phyloP scores from a whole-genome alignment of 1,140 invertebrate genomes.

The Papilio glaucus region DNA sequence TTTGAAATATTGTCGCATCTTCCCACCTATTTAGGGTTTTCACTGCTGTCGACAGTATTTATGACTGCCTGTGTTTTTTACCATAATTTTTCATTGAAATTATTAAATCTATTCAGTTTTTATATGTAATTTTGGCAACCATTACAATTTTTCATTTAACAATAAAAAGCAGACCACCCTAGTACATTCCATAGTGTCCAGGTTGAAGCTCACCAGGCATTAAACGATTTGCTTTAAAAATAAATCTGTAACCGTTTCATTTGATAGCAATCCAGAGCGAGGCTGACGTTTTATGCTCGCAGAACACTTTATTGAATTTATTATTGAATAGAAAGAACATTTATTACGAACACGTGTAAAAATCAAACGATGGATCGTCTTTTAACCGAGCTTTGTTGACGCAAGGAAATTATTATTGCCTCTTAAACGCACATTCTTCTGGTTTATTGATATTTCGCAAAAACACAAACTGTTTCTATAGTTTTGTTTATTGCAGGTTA shows the following conservation, averaged over 20 bases:
- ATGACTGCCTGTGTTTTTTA: no score
- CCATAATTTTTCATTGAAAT: no score
- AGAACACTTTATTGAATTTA: constrained; percentile 34
- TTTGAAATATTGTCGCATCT: no score
- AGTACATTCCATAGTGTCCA: constrained; percentile 12
- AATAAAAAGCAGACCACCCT: background rate
- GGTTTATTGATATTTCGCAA: background rate
- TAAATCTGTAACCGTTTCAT: constrained; percentile 44
- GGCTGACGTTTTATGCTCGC: constrained; percentile 40
- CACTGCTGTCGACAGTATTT: no score
- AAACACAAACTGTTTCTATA: constrained; percentile 2
- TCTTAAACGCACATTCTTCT: background rate
- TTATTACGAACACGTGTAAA: constrained; percentile 44
- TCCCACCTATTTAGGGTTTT: no score
- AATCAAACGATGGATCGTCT: constrained; percentile 38
- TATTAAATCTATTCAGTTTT: no score
- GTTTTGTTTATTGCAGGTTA: background rate
- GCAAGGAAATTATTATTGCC: background rate
- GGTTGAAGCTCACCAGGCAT: constrained; percentile 24
- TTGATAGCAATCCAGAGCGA: constrained; percentile 42
- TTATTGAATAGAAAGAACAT: constrained; percentile 44
- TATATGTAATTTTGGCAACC: no score
- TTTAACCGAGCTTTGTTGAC: background rate
- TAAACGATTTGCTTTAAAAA: constrained; percentile 35
- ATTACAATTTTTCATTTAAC: no score